phyloP scores from a whole-genome alignment of 1,140 invertebrate species.

The Diorhabda carinulata region DNA sequence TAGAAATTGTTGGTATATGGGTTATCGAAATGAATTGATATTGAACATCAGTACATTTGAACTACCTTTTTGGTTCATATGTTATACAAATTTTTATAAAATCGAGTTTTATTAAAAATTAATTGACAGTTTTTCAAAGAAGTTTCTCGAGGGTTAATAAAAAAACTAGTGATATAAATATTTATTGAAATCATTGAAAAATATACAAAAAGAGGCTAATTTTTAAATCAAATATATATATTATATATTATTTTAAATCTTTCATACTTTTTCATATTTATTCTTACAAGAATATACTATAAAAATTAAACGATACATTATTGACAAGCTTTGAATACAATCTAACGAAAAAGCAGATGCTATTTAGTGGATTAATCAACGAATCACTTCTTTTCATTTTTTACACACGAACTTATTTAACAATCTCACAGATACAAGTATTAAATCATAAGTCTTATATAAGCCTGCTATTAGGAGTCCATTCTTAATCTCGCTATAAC shows the following conservation, averaged over 20 bases:
- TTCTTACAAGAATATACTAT: slow-evolving; percentile 16
- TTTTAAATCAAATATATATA: slow-evolving; percentile 9
- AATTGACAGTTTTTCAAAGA: too few relatives aligned
- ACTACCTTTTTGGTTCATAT: too few relatives aligned
- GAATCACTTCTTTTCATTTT: slow-evolving; percentile 5
- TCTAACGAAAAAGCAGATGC: slow-evolving; percentile 4
- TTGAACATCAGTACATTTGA: too few relatives aligned
- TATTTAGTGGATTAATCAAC: slow-evolving; percentile 13
- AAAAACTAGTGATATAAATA: not conserved
- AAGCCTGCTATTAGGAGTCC: not conserved
- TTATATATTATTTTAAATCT: slow-evolving; percentile 15
- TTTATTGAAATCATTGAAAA: slow-evolving; percentile 13
- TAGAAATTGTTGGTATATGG: too few relatives aligned
- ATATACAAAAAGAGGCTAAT: slow-evolving; percentile 5
- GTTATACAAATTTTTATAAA: too few relatives aligned
- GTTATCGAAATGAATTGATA: too few relatives aligned
- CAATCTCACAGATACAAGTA: slow-evolving; percentile 10
- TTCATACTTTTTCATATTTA: slow-evolving; percentile 6
- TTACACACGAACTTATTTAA: slow-evolving; percentile 7
- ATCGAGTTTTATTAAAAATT: too few relatives aligned
- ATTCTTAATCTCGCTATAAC: too few relatives aligned
- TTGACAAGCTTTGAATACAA: slow-evolving; percentile 8
- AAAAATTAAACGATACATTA: slow-evolving; percentile 4
- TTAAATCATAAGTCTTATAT: slow-evolving; percentile 7
- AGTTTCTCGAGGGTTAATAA: not conserved